Conservation (phyloP, 2,797 vertebrate species). For the Chaenodraco wilsoni region DNA sequence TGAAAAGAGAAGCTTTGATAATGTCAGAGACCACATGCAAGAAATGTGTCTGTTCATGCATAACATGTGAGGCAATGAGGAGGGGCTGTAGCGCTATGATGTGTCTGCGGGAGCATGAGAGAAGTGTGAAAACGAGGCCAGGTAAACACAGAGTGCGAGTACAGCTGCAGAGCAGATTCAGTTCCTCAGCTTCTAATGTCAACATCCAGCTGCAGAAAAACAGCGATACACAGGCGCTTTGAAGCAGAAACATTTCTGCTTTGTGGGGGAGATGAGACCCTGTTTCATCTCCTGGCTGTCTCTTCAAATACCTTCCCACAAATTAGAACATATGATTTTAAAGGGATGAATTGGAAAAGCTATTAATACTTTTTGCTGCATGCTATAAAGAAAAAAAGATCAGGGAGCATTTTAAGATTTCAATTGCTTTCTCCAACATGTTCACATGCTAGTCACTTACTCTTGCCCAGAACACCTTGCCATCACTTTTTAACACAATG, state of each 20-base stretch:
- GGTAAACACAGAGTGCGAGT: slow-evolving; percentile 32
- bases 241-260: slow-evolving; percentile 8
- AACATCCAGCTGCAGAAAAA: slow-evolving; percentile 12
- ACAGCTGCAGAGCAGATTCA: slow-evolving; percentile 21
- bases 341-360: neutral
- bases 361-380: neutral
- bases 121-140: slow-evolving; percentile 31
- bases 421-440: neutral
- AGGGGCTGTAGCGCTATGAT: neutral
- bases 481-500: too few species aligned
- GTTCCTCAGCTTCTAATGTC: slow-evolving; percentile 17
- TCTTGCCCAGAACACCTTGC: too few species aligned
- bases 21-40: slow-evolving; percentile 31
- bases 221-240: slow-evolving; percentile 24
- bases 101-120: neutral
- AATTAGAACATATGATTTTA: neutral
- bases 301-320: slow-evolving; percentile 15
- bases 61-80: slow-evolving; percentile 18
- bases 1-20: slow-evolving; percentile 23
- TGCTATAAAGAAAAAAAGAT: neutral
- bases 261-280: slow-evolving; percentile 21
- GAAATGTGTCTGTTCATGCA: slow-evolving; percentile 39
- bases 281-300: slow-evolving; percentile 29
- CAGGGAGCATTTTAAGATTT: neutral
- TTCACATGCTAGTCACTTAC: too few species aligned